A percentile compares a stretch with the other conserved stretches of the same genome.
phyloP scores from a whole-genome alignment of 2,888 invertebrate species.

The Nomada fucata region DNA sequence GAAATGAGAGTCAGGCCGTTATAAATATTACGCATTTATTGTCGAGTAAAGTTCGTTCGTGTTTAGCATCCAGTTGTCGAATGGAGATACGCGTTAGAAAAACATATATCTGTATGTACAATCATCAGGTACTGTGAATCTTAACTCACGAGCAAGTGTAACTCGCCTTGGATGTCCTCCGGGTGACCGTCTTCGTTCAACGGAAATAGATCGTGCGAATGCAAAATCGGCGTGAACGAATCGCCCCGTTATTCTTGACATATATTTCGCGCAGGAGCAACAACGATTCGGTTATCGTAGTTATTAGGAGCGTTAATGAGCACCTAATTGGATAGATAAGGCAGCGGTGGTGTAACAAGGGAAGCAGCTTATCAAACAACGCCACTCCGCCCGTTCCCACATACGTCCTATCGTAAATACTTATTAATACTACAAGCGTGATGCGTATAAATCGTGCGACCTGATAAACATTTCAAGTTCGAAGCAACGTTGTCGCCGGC shows the following conservation, averaged over 20 bases:
- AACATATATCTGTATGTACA: not conserved
- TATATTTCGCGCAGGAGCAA: constrained; percentile 24
- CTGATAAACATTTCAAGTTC: constrained; percentile 8
- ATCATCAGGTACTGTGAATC: constrained; percentile 40
- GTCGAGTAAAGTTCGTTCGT: not conserved
- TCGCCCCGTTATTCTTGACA: constrained; percentile 23
- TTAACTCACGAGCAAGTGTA: not conserved
- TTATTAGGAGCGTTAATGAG: constrained; percentile 54
- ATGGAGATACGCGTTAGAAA: not conserved
- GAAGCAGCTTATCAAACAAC: constrained; percentile 60
- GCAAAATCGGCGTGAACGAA: not conserved
- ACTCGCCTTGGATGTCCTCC: not conserved
- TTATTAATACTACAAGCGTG: constrained; percentile 9
- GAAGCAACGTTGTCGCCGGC: not conserved
- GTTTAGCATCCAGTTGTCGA: not conserved
- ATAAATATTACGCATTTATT: constrained; percentile 39
- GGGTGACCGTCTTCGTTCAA: not conserved
- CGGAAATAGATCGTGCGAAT: not conserved
- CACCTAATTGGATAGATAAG: constrained; percentile 66
- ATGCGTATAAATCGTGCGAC: not conserved
- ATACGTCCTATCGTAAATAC: constrained; percentile 15
- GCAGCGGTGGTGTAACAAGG: constrained; percentile 31
- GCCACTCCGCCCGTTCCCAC: constrained; percentile 23
- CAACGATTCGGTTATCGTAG: constrained; percentile 52
- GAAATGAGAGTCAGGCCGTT: not conserved